Evolutionary conservation across 2,797 vertebrate genomes (phyloP), one percentile per base, ranked within the genome.

Genomic region (Coregonus ussuriensis): DNA sequence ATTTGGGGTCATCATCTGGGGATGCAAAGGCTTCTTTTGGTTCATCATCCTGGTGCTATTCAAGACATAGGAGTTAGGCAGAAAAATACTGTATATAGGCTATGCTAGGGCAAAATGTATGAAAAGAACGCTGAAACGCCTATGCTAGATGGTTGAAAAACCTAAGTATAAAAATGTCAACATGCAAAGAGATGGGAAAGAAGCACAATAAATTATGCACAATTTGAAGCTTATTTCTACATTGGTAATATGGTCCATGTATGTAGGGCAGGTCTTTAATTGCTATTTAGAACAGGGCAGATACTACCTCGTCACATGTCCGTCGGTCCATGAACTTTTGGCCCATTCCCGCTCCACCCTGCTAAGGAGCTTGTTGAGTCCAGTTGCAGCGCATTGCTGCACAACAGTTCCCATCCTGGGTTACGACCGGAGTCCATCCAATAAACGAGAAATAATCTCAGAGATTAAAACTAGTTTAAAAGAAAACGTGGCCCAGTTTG

Each of bases 341-440:
- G 31, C 31, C 77, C 82, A 63, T 4, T 77, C 80, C 70, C 75
- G 41, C 15, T 90, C 90, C 54, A 59, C 54, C n/a, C 77, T 81
- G 70, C 52, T 51, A 74, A 81, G 81, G 3, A 81, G 41, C 74
- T 81, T 80, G 72, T 85, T 84, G 56, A 53, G 21, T 9, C 78
- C 67, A 11, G 70, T 84, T 65, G 83, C 41, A 13, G 41, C 35
- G 31, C 84, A 77, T 68, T 93, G 88, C 79, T 88, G 89, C 77
- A 92, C 80, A 0, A 93, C 85, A 2, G 90, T 85, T 79, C 92
- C 92, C 93, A 94, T 94, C 86, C 54, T 18, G 54, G n/a, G 54
- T 59, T n/a, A n/a, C 16, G 53, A 54, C 5, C 54, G 18, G 59
- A 25, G 7, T 16, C 59, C 59, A 25, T 62, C 7, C 59, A 21